phyloP scores from a whole-genome alignment of 2,888 invertebrate species.

The Athalia circularis region DNA sequence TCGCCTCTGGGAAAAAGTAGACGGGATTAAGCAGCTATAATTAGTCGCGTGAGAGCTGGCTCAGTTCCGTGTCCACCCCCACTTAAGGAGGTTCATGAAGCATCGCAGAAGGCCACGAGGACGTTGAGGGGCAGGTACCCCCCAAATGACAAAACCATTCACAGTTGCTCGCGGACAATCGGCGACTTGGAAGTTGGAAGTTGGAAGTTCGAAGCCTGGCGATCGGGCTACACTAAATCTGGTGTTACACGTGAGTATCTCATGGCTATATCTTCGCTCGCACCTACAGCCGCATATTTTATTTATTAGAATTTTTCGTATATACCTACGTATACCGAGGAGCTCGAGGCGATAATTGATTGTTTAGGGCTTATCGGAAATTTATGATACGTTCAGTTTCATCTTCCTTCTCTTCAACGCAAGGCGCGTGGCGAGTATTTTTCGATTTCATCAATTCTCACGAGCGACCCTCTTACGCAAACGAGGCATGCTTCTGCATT shows the following conservation, averaged over 20 bases:
- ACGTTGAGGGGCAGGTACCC: conserved; percentile 17
- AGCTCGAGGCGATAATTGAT: neutral
- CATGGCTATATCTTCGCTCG: too few relatives aligned
- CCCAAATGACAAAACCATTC: conserved; percentile 44
- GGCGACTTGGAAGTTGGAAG: neutral
- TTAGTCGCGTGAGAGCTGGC: neutral
- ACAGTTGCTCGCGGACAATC: conserved; percentile 52
- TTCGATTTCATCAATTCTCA: conserved; percentile 29
- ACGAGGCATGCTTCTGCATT: conserved; percentile 35
- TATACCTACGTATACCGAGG: too few relatives aligned
- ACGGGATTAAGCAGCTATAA: neutral
- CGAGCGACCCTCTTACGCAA: conserved; percentile 30
- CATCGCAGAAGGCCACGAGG: neutral
- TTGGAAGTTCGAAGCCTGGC: neutral
- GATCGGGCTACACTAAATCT: conserved; percentile 9
- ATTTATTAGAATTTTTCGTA: too few relatives aligned
- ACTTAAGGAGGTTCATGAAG: conserved; percentile 1
- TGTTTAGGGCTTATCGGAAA: neutral
- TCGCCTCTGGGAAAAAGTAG: neutral
- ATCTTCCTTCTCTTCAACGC: neutral
- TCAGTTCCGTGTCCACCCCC: neutral
- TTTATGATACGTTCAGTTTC: conserved; percentile 14
- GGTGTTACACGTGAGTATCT: conserved; percentile 27
- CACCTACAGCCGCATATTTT: too few relatives aligned
- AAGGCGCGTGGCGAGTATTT: neutral